Percentiles rank a stretch among this genome's conserved stretches.
Conservation (phyloP, 2,113 vertebrate species). For the Gavia stellata region DNA sequence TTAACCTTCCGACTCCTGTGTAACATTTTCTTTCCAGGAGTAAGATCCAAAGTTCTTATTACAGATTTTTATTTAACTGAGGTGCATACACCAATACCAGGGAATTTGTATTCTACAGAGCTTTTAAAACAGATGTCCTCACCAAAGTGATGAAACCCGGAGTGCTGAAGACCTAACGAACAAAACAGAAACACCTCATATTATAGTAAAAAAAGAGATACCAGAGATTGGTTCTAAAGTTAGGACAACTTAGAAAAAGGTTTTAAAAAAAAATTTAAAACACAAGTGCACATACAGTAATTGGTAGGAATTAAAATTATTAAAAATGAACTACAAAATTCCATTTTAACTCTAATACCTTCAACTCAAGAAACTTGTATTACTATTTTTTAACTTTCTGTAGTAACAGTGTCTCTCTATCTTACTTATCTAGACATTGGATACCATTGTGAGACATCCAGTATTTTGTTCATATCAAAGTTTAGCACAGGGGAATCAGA, state of each 20-base stretch:
- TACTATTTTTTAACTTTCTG: background rate
- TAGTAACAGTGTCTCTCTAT: background rate
- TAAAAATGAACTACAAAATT: background rate
- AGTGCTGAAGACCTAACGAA: background rate
- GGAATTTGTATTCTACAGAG: background rate
- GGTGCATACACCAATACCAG: background rate
- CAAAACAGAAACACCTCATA: background rate
- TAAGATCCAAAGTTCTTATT: accelerated
- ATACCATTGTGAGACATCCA: background rate
- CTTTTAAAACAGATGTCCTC: background rate
- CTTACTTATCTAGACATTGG: background rate
- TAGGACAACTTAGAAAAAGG: background rate
- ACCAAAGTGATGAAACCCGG: background rate
- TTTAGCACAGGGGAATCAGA: background rate
- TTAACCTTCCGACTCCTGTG: background rate
- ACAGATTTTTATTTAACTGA: background rate
- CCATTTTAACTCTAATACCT: background rate
- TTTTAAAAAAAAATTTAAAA: background rate
- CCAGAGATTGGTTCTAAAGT: background rate
- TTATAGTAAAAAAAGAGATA: background rate
- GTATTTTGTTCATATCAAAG: background rate
- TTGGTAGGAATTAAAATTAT: background rate
- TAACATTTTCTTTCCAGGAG: background rate
- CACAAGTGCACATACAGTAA: accelerated
- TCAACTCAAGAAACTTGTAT: background rate